Base-by-base conservation (phyloP, 2,888 invertebrate genomes). In the Heliconius aoede region DNA sequence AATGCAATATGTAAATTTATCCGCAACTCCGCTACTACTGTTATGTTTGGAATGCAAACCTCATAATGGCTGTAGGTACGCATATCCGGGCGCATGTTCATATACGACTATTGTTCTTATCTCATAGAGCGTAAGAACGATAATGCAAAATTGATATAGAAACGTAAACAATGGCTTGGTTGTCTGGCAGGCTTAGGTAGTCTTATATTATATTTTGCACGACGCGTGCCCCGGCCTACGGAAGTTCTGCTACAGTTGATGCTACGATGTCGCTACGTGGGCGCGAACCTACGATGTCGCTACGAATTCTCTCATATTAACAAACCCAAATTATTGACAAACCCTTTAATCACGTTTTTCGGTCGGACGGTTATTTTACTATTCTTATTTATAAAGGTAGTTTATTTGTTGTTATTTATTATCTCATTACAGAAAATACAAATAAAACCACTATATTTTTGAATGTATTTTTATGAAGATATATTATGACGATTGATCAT, bases 1-100 rank as follows among this genome's bases (percentile, higher is more conserved):
- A 89, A 91, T 91, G 90, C 89, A 90, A 91, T 91, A 91, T 89
- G 89, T 86, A 90, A 89, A 91, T 90, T 87, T 85, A 86, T 85
- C 83, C 79, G 83, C 81, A 84, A 86, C 86, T 86, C 83, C 84
- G 82, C 83, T 81, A 82, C 82, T 80, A 82, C 82, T 79, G 82
- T 79, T 83, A 84, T 82, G 86, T 80, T 76, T 60, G 85, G 86
- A 84, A 89, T 88, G 86, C 83, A 84, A 85, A 85, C 83, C 84
- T 82, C 81, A 83, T 82, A 83, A 83, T 80, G 71, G 77, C 72
- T 76, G 78, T 79, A 74, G 73, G 73, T 78, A 74, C 64, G 76
- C 77, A 74, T 51, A 62, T 74, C 62, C 74, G 73, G 13, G 18
- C 26, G 51, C 40, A 36, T 69, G 13, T 15, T n/a, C 24, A 60